Evolutionary conservation across 2,888 invertebrate genomes (phyloP).

Genomic region (Ellobium chinense): DNA sequence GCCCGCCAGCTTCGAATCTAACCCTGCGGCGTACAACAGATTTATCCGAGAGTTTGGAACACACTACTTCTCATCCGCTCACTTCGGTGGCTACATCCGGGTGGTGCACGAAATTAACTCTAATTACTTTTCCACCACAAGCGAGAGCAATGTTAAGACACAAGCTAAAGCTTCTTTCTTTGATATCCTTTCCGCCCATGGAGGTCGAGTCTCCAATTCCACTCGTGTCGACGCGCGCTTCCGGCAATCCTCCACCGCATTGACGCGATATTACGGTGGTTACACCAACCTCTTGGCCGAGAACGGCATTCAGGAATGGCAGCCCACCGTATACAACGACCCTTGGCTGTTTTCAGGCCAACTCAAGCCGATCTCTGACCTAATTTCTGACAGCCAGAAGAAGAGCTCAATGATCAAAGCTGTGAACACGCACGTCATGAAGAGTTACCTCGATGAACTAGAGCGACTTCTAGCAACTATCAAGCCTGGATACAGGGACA

Average conservation of each 20-base stretch:
- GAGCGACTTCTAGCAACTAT: background rate
- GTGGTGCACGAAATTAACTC: slow-evolving; percentile 28
- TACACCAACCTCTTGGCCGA: slow-evolving; percentile 42
- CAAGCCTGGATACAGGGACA: no score
- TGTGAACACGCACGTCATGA: slow-evolving; percentile 31
- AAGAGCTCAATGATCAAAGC: slow-evolving; percentile 31
- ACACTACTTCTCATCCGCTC: slow-evolving; percentile 31
- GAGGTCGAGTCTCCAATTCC: slow-evolving; percentile 5
- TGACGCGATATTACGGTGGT: slow-evolving; percentile 43
- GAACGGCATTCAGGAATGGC: slow-evolving; percentile 17
- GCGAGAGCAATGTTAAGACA: slow-evolving; percentile 11
- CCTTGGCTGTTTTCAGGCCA: slow-evolving; percentile 50
- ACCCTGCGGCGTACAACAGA: slow-evolving; percentile 14
- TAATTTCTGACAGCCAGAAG: slow-evolving; percentile 39
- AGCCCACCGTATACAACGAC: no score
- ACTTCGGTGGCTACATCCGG: slow-evolving; percentile 45
- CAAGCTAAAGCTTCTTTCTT: slow-evolving; percentile 42
- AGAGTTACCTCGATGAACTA: slow-evolving; percentile 33
- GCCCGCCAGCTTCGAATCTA: background rate
- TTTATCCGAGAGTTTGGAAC: slow-evolving; percentile 43
- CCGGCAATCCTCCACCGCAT: background rate
- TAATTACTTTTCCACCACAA: slow-evolving; percentile 12
- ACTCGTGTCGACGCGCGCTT: slow-evolving; percentile 16
- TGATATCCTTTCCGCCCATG: slow-evolving; percentile 26
- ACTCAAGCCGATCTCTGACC: slow-evolving; percentile 36